Base-by-base conservation (phyloP, 2,888 invertebrate genomes). In the Aphrophora alni region DNA sequence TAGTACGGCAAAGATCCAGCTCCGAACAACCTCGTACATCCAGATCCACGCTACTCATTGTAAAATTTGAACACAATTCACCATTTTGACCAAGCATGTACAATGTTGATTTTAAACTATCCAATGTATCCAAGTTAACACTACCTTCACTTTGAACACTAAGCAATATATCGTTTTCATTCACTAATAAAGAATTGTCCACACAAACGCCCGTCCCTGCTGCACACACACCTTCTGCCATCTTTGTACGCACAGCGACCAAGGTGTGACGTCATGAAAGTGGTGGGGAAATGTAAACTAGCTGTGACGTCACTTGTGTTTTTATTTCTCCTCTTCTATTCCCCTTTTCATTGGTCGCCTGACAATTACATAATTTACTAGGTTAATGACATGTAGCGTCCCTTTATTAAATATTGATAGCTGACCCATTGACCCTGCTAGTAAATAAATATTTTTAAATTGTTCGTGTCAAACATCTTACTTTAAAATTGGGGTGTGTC, bases 171-270 rank as follows among this genome's bases (percentile, higher is more conserved):
- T 77, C 81, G 75, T 78, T 76, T 75, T 76, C 78, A 75, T 81
- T 78, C 78, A 78, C 68, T 59, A 78, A 38, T 51, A 72, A 26
- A 78, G 70, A 28, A 69, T 70, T 70, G 69, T 81, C 75, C 75
- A 75, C 75, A 78, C 81, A 27, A 27, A 81, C 81, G 72, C 71
- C 70, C 75, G 59, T 76, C 78, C 73, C 80, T 44, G 75, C 82
- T 28, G 81, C 83, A 79, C 82, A 80, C 77, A 78, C 75, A 76
- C 82, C 82, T 82, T 81, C 84, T 80, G 83, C 83, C 83, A 82
- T 83, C 82, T 80, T 83, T 79, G 38, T 78, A 78, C 81, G 82
- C 82, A 80, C 73, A 77, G 59, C 38, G 74, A 73, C 79, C 77
- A 77, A 79, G 71, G 28, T 51, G 82, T 82, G 82, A 59, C 59